Evolutionary conservation across 2,888 invertebrate species (phyloP).

Genomic region (Germaria angustata): DNA sequence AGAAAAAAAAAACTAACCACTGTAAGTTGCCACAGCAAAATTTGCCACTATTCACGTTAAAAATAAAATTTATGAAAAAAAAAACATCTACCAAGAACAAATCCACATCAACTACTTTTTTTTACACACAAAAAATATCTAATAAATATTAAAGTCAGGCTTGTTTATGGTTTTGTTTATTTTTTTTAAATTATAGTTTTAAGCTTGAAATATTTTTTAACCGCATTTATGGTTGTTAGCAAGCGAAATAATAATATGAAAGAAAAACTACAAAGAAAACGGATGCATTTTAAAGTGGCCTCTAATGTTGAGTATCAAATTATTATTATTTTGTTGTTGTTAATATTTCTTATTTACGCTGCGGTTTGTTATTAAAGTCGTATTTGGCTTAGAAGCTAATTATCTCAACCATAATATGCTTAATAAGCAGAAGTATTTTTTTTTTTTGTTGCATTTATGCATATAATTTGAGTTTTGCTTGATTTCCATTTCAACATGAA

Average conservation of each 20-base stretch:
- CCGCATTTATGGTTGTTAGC: slow-evolving; percentile 9
- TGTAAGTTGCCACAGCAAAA: not conserved
- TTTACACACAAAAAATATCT: not conserved
- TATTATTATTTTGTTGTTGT: not conserved
- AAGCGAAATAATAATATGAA: not conserved
- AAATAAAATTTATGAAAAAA: not conserved
- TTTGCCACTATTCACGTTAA: not conserved
- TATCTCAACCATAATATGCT: slow-evolving; percentile 30
- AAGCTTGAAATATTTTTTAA: slow-evolving; percentile 32
- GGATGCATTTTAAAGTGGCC: slow-evolving; percentile 58
- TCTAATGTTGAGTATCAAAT: slow-evolving; percentile 39
- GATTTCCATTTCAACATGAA: not conserved
- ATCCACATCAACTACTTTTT: not conserved
- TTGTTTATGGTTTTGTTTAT: not conserved
- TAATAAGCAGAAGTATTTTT: slow-evolving; percentile 2
- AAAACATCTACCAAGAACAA: slow-evolving; percentile 5
- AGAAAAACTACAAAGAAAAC: slow-evolving; percentile 20
- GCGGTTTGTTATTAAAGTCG: not conserved
- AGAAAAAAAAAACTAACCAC: not conserved
- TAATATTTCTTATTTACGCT: not conserved
- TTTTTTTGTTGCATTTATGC: not conserved
- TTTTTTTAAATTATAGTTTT: slow-evolving; percentile 13
- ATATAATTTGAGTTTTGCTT: not conserved
- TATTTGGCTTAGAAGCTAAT: slow-evolving; percentile 31
- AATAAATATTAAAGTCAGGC: slow-evolving; percentile 30